These are phyloP conservation scores for Todiramphus saurophagus DNA, from an alignment of 2,113 vertebrate genomes.

Conservation along the genomic window DNA sequence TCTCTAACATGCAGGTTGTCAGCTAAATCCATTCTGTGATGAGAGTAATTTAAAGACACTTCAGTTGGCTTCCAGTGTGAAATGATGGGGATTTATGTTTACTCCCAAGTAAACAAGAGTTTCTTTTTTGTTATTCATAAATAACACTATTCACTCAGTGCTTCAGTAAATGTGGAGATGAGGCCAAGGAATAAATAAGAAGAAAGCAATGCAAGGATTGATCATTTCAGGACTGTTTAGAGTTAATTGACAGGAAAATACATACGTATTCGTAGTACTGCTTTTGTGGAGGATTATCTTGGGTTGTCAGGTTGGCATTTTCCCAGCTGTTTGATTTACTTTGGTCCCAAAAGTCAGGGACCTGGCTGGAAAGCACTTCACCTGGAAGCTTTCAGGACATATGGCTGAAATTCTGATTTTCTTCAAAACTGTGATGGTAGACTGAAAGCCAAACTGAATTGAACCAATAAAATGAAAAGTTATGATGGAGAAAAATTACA, in stretches of 20 bases:
- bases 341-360: neutral
- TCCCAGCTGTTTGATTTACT: neutral
- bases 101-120: neutral
- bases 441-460: neutral
- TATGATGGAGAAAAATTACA: neutral
- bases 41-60: conserved; percentile 25
- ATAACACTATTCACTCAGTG: neutral
- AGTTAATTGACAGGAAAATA: neutral
- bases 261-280: neutral
- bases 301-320: neutral
- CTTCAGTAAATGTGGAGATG: neutral
- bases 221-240: neutral
- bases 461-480: neutral
- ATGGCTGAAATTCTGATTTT: neutral
- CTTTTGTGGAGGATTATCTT: neutral
- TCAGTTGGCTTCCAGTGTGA: neutral
- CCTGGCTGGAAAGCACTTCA: neutral
- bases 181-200: neutral
- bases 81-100: conserved; percentile 14
- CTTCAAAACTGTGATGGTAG: neutral
- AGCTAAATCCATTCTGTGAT: neutral
- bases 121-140: neutral
- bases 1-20: conserved; percentile 7
- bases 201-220: neutral
- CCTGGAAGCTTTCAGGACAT: neutral